phyloP scores from a whole-genome alignment of 1,140 invertebrate genomes.

The Drosophila saltans region DNA sequence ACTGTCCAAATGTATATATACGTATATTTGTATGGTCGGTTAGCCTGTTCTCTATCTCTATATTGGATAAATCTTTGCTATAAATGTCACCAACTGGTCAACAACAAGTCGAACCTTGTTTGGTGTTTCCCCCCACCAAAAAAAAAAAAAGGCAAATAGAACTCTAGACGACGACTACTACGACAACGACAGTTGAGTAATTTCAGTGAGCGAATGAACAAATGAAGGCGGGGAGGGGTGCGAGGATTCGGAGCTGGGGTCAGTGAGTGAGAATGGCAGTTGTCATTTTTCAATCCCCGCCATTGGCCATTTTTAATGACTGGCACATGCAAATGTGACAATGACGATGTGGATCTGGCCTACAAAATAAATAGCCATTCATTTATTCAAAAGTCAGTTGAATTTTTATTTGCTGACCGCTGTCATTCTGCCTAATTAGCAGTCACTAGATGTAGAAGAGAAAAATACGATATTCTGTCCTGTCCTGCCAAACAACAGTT shows the following conservation, averaged over 20 bases:
- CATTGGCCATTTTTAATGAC: constrained; percentile 59
- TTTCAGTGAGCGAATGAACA: constrained; percentile 52
- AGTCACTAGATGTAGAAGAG: too few species aligned
- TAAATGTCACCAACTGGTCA: constrained; percentile 10
- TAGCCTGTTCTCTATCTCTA: background rate
- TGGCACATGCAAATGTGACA: constrained; percentile 71
- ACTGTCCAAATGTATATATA: constrained; percentile 60
- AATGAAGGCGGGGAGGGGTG: background rate
- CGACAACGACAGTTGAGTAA: constrained; percentile 43
- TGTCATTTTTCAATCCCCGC: constrained; percentile 70
- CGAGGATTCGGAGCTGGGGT: too few species aligned
- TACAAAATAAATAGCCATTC: constrained; percentile 65
- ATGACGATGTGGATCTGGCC: constrained; percentile 60
- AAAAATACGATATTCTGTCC: too few species aligned
- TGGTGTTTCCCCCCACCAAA: constrained; percentile 23
- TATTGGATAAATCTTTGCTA: constrained; percentile 6
- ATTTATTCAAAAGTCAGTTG: constrained; percentile 55
- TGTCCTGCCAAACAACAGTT: too few species aligned
- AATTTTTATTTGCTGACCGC: constrained; percentile 50
- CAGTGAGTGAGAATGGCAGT: constrained; percentile 39
- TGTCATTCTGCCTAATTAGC: constrained; percentile 72
- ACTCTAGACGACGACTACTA: constrained; percentile 6
- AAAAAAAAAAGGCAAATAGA: constrained; percentile 37
- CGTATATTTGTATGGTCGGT: background rate
- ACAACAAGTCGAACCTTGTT: constrained; percentile 20